A percentile compares a stretch with the other conserved stretches of the same genome.
phyloP scores from a whole-genome alignment of 2,797 vertebrate species.

The Chiloscyllium punctatum region DNA sequence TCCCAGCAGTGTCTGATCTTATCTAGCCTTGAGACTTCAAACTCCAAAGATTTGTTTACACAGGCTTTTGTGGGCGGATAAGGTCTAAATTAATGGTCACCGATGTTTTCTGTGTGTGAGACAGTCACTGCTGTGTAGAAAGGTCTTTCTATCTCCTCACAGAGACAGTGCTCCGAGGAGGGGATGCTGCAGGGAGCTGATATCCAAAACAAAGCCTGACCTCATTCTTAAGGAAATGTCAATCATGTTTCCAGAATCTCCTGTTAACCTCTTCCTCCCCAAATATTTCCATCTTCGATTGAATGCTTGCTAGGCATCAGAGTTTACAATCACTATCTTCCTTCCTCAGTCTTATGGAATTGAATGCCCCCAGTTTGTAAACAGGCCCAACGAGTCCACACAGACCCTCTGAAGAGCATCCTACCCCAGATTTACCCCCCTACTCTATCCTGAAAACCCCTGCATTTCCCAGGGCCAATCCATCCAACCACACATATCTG shows the following conservation, averaged over 20 bases:
- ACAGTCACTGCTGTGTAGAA: not conserved
- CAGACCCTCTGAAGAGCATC: too few species aligned
- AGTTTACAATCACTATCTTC: too few species aligned
- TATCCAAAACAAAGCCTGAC: not conserved
- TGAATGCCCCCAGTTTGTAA: too few species aligned
- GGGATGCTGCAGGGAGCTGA: not conserved
- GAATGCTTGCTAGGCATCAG: not conserved
- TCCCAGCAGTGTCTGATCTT: not conserved
- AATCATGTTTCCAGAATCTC: not conserved
- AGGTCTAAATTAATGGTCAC: not conserved
- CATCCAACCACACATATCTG: too few species aligned
- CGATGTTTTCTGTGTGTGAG: not conserved
- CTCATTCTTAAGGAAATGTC: not conserved
- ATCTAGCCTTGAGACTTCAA: not conserved
- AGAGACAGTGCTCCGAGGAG: not conserved
- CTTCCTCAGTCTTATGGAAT: too few species aligned
- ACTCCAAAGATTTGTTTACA: not conserved
- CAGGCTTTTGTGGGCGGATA: not conserved
- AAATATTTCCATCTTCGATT: not conserved
- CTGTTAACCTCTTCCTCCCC: not conserved
- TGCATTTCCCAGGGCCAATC: too few species aligned
- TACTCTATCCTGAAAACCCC: too few species aligned
- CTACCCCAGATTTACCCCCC: too few species aligned
- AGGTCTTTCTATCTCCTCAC: not conserved
- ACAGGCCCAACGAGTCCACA: too few species aligned